phyloP scores from a whole-genome alignment of 2,797 vertebrate species.

The Paedocypris micromegethes region DNA sequence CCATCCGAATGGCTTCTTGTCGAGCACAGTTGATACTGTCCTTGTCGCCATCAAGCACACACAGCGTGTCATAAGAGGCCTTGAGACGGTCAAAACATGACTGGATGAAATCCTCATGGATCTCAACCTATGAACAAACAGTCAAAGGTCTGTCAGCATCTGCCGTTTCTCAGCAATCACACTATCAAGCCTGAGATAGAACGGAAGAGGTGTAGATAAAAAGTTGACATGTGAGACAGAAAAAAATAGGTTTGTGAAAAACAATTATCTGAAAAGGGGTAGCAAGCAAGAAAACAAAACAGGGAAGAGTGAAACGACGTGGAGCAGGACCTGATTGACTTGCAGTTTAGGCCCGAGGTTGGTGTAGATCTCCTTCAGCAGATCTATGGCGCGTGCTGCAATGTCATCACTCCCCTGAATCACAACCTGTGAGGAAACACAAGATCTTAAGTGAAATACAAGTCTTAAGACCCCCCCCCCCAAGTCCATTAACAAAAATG shows the following conservation, averaged over 20 bases:
- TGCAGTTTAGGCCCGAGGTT: conserved; percentile 97
- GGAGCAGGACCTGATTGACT: conserved; percentile 85
- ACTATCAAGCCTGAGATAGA: no score
- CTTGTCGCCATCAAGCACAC: conserved; percentile 96
- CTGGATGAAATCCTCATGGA: conserved; percentile 98
- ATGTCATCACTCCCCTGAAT: conserved; percentile 99
- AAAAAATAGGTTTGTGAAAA: no score
- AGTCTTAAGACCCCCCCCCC: not conserved
- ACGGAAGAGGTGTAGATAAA: no score
- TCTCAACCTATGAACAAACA: conserved; percentile 78
- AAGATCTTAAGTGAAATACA: not conserved
- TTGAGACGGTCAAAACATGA: conserved; percentile 98
- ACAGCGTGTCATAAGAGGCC: conserved; percentile 93
- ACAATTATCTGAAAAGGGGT: no score
- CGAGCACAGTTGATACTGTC: conserved; percentile 97
- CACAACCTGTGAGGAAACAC: conserved; percentile 76
- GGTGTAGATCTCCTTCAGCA: conserved; percentile 97
- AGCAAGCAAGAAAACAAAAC: no score
- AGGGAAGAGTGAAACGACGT: not conserved
- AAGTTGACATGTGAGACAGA: no score
- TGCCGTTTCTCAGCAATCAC: not conserved
- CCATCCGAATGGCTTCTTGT: conserved; percentile 96
- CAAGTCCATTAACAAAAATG: not conserved
- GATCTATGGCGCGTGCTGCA: conserved; percentile 91
- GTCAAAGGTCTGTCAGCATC: not conserved